These are phyloP conservation scores for Falco punctatus DNA, from an alignment of 2,113 vertebrate genomes.

Conservation along the genomic window DNA sequence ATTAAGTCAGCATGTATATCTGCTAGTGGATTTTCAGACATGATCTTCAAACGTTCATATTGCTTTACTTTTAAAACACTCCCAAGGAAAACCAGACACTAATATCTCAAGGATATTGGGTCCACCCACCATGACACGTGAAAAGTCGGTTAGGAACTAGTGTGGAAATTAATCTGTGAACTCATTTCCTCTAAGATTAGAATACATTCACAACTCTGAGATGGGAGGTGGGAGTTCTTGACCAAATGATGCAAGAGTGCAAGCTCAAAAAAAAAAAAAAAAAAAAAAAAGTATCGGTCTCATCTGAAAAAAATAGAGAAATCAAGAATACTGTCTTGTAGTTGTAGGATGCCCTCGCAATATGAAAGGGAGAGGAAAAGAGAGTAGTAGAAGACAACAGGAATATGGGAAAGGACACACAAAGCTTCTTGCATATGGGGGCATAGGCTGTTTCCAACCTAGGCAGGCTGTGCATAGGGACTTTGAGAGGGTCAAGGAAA, in stretches of 20 bases:
- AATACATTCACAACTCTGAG: neutral
- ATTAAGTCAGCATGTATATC: neutral
- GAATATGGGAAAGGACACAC: neutral
- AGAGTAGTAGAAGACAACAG: neutral
- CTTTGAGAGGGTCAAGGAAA: neutral
- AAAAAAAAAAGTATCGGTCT: fast-evolving
- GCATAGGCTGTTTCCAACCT: neutral
- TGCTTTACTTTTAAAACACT: neutral
- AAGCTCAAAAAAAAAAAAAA: neutral
- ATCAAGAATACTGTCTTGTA: neutral
- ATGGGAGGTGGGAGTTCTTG: neutral
- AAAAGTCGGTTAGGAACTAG: neutral
- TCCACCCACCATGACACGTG: neutral
- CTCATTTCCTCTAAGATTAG: neutral
- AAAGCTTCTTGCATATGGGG: neutral
- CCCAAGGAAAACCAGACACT: neutral
- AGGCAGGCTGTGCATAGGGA: neutral
- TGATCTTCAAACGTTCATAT: neutral
- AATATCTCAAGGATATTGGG: neutral
- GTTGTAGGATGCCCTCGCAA: neutral
- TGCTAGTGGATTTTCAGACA: neutral
- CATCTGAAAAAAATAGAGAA: neutral
- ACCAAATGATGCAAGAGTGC: neutral
- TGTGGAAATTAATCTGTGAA: neutral
- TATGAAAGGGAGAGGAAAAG: neutral